Evolutionary conservation across 2,888 invertebrate genomes (phyloP), one percentile per base, ranked within the genome.

Genomic region (Cryptocheilus praepositus): DNA sequence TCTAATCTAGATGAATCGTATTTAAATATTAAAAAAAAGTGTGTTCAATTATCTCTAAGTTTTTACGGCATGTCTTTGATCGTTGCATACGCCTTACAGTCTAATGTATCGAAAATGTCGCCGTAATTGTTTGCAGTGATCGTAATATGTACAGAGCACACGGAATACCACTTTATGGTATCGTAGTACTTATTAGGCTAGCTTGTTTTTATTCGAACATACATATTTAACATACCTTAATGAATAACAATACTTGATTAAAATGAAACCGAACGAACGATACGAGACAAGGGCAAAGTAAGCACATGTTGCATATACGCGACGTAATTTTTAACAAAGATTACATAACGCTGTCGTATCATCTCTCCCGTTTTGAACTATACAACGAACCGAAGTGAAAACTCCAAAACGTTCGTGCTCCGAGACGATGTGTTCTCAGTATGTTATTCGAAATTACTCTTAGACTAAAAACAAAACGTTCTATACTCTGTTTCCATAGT

Each of bases 21-120:
- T 69, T 72, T 71, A 75, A 77, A 79, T 74, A 75, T 75, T 62
- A 70, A 73, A 80, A 73, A 72, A 79, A 72, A 61, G 64, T 66
- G 70, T 67, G 51, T 74, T 69, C 45, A 53, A 25, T 64, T 75
- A 61, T 57, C 45, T 45, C 60, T 79, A 71, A 44, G 25, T 62
- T 54, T 64, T 69, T 58, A 70, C 49, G 59, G 59, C 64, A 77
- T 76, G 66, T 69, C 68, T 77, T 79, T 81, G 67, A 81, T 83
- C 81, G 82, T 83, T 83, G 80, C 79, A 79, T 79, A 76, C 67
- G 70, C 44, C 70, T 78, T 81, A 82, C 36, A 63, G 61, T 65
- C 70, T 78, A 79, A 68, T 79, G 36, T 74, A 81, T 81, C 79
- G 71, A 83, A 83, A 83, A 81, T 73, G 79, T 78, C 71, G 72